phyloP scores from a whole-genome alignment of 1,140 invertebrate genomes.

The Leptopilina clavipes region DNA sequence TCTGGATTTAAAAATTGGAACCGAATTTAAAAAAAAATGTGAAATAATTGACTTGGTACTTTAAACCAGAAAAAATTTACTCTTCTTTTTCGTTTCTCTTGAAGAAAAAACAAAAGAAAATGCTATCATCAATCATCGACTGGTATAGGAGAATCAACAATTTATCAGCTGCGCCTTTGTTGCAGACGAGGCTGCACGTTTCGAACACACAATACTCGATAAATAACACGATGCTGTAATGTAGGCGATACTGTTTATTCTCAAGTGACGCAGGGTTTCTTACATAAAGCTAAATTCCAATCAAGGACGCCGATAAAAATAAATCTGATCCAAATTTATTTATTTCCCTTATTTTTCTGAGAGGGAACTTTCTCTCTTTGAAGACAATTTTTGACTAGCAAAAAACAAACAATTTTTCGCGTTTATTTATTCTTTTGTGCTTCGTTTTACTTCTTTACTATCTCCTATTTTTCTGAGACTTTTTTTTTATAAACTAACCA shows the following conservation, averaged over 20 bases:
- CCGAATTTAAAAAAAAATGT: background rate
- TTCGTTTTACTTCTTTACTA: no score
- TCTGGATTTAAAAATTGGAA: background rate
- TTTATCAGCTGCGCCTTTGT: constrained; percentile 21
- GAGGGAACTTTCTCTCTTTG: no score
- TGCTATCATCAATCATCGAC: constrained; percentile 12
- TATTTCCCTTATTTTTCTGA: background rate
- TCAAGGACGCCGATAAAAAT: constrained; percentile 54
- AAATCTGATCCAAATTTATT: constrained; percentile 27
- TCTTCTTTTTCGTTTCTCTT: background rate
- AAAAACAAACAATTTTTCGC: no score
- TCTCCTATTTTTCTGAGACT: no score
- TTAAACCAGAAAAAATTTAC: background rate
- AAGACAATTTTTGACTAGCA: no score
- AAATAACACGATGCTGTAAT: constrained; percentile 38
- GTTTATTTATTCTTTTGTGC: no score
- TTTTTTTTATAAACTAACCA: background rate
- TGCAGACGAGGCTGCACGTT: constrained; percentile 7
- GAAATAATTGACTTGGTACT: background rate
- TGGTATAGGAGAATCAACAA: constrained; percentile 6
- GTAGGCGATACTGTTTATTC: constrained; percentile 41
- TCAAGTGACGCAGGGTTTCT: constrained; percentile 39
- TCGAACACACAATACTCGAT: constrained; percentile 34
- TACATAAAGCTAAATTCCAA: constrained; percentile 54
- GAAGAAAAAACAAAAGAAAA: background rate